Base-by-base conservation (phyloP, 2,888 invertebrate genomes). In the Dryobota labecula region DNA sequence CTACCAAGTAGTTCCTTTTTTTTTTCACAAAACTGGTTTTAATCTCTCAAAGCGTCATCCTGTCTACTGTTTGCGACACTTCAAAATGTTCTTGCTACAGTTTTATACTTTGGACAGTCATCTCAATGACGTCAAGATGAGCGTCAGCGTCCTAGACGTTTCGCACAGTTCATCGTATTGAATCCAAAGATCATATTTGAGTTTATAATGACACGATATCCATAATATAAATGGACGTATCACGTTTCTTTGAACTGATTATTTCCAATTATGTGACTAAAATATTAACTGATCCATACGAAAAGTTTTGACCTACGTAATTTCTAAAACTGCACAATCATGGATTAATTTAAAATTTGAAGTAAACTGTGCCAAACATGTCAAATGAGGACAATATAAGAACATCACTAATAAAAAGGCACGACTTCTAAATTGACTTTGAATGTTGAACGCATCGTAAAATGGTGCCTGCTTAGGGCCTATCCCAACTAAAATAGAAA, bases 391-490 rank as follows among this genome's bases (percentile, higher is more conserved):
- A 24, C 63, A 47, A 47, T 66, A 69, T 62, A 72, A 54, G 38
- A 66, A 65, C 51, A 80, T 63, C 57, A 38, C 45, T 51, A n/a
- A 56, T 51, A 66, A 30, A 80, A 82, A 78, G 76, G 30, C 63
- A 73, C 71, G 73, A 77, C 71, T 79, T 78, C 73, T 82, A 82
- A 72, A 84, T 76, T 82, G 81, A 74, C 83, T 83, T 84, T 83
- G 82, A 82, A 84, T 80, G 70, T 76, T 71, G 70, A 85, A 84
- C 80, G 82, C 75, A 83, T 82, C 82, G 78, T 85, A 82, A 85
- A 84, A 80, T 78, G 80, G 76, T 85, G 83, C 70, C 77, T 82
- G 78, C 73, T 84, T 76, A 79, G 76, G 76, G 80, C 78, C 73
- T 76, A 83, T 84, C 70, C 56, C 58, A 51, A 76, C 45, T 76